phyloP scores from a whole-genome alignment of 2,797 vertebrate species.

The Micropoecilia bifurca region DNA sequence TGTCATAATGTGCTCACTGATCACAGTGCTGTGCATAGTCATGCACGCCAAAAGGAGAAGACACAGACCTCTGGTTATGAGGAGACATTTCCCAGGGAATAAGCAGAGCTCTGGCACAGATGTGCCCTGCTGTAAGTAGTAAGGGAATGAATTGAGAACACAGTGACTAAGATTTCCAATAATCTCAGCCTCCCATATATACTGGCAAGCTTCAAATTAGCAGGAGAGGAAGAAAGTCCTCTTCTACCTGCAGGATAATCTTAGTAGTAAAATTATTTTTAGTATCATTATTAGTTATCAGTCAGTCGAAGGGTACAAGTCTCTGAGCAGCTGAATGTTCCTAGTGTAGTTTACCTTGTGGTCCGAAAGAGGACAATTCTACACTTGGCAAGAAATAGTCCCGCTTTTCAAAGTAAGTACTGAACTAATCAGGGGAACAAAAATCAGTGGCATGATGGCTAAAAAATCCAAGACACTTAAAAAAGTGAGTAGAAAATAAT shows the following conservation, averaged over 20 bases:
- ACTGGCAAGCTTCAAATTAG: not conserved
- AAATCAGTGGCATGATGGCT: not conserved
- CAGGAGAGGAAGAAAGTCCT: not conserved
- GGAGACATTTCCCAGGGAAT: not conserved
- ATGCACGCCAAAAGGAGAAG: not conserved
- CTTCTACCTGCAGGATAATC: not conserved
- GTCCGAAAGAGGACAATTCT: not conserved
- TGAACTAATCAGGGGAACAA: not conserved
- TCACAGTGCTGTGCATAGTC: not conserved
- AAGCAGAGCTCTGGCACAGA: not conserved
- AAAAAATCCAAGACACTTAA: not conserved
- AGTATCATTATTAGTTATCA: not conserved
- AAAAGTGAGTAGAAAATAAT: not conserved
- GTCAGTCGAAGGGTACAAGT: not conserved
- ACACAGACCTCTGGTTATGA: not conserved
- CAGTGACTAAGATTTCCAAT: not conserved
- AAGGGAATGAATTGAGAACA: not conserved
- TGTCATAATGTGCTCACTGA: conserved; percentile 30
- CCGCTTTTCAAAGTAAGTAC: not conserved
- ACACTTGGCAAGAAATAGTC: not conserved
- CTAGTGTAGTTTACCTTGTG: not conserved
- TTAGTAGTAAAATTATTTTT: not conserved
- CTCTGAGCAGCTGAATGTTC: not conserved
- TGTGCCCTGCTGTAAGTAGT: not conserved
- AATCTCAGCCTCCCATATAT: not conserved